These are phyloP conservation scores for Alcis repandata DNA, from an alignment of 2,888 invertebrate genomes.

Conservation along the genomic window DNA sequence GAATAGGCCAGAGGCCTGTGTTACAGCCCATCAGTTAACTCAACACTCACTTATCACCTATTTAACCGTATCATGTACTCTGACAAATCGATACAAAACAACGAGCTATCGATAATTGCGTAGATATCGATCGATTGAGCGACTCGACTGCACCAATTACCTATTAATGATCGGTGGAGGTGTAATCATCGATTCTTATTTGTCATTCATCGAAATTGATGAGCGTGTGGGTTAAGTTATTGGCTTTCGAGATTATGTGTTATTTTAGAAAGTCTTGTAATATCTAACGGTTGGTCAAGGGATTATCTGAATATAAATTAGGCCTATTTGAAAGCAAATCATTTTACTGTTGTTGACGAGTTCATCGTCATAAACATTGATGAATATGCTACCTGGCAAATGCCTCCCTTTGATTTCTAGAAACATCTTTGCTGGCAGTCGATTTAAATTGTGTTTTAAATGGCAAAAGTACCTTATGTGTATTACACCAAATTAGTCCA, in stretches of 20 bases:
- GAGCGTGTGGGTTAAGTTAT: constrained; percentile 51
- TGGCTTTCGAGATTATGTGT: neutral
- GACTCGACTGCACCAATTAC: constrained; percentile 69
- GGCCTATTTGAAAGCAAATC: too few species aligned
- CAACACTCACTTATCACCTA: constrained; percentile 27
- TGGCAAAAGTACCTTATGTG: too few species aligned
- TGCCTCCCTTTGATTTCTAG: too few species aligned
- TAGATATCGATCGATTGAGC: constrained; percentile 60
- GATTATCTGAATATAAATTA: neutral
- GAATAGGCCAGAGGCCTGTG: neutral
- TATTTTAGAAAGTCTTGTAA: neutral
- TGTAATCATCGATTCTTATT: constrained; percentile 82
- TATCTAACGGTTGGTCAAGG: too few species aligned
- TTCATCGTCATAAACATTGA: too few species aligned
- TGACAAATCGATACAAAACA: constrained; percentile 46
- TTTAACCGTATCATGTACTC: constrained; percentile 52
- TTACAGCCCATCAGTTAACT: neutral
- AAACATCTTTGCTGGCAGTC: too few species aligned
- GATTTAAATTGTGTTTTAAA: too few species aligned
- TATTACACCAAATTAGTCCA: too few species aligned
- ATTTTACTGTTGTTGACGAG: too few species aligned
- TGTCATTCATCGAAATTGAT: constrained; percentile 83
- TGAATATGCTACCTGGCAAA: too few species aligned
- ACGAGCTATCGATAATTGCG: constrained; percentile 59
- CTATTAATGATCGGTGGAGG: constrained; percentile 69